Percentiles rank a stretch among this genome's conserved stretches.
These are phyloP conservation scores for Luidia sarsii DNA, from an alignment of 53 echinoderm and acorn worm species.

Conservation along the genomic window DNA sequence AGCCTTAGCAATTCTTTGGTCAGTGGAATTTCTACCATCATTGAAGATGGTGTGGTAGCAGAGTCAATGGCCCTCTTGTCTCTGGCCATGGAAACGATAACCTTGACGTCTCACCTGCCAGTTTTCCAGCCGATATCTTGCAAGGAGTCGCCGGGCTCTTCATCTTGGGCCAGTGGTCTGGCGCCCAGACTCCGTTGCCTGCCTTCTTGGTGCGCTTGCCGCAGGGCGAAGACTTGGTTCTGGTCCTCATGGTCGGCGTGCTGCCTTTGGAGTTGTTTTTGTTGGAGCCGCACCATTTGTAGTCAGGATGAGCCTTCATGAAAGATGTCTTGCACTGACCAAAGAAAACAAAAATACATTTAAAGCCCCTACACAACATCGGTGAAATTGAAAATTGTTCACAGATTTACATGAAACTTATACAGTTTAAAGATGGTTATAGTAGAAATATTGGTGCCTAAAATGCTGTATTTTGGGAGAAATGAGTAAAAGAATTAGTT, in stretches of 20 bases:
- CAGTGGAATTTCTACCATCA: too few relatives aligned
- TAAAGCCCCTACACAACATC: neutral
- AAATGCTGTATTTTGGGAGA: too few relatives aligned
- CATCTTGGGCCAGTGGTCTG: neutral
- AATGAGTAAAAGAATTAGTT: too few relatives aligned
- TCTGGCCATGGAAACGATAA: too few relatives aligned
- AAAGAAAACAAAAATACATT: neutral
- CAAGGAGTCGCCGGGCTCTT: neutral
- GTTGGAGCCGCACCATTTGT: constrained; percentile 79
- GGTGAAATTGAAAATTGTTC: too few relatives aligned
- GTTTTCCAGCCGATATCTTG: constrained; percentile 69
- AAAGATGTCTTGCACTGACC: constrained; percentile 76
- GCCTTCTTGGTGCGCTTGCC: neutral
- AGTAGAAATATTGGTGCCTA: too few relatives aligned
- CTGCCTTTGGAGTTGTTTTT: constrained; percentile 33
- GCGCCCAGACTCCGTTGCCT: constrained; percentile 13
- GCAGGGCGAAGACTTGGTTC: constrained; percentile 24
- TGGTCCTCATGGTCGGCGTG: constrained; percentile 48
- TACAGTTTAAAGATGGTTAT: too few relatives aligned
- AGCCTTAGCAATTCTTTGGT: too few relatives aligned
- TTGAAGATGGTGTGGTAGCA: too few relatives aligned
- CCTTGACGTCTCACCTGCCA: constrained; percentile 84
- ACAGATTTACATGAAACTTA: too few relatives aligned
- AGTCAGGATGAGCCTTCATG: constrained; percentile 83
- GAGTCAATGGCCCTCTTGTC: too few relatives aligned